phyloP scores from a whole-genome alignment of 2,888 invertebrate genomes.

The Protula sp. region DNA sequence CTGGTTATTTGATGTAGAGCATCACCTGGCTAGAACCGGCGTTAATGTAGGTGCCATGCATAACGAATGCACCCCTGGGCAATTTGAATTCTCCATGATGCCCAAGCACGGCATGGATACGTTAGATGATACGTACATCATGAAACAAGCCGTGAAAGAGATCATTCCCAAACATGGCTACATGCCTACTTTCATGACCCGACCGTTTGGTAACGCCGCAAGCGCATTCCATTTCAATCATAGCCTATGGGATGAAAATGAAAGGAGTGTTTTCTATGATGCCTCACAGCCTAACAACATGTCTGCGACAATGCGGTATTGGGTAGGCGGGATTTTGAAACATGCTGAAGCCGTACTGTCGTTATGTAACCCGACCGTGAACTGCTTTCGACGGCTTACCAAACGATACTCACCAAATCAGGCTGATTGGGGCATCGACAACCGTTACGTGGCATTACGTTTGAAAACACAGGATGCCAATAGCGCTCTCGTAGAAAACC shows the following conservation, averaged over 20 bases:
- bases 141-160: slow-evolving; percentile 22
- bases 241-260: slow-evolving; percentile 17
- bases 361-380: slow-evolving; percentile 24
- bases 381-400: slow-evolving; percentile 24
- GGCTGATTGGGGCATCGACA: slow-evolving; percentile 23
- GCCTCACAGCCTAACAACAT: slow-evolving; percentile 2
- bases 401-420: slow-evolving; percentile 9
- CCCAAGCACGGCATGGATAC: not conserved
- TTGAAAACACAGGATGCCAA: slow-evolving; percentile 6
- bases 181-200: slow-evolving; percentile 23
- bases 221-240: slow-evolving; percentile 24
- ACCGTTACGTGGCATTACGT: slow-evolving; percentile 13
- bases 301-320: slow-evolving; percentile 15
- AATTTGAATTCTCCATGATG: not conserved
- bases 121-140: not conserved
- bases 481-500: slow-evolving; percentile 20
- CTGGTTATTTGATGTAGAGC: too few species aligned
- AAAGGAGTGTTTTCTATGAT: slow-evolving; percentile 15
- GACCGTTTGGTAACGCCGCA: slow-evolving; percentile 1
- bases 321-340: slow-evolving; percentile 22
- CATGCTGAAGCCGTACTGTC: slow-evolving; percentile 22
- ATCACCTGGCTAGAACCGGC: too few species aligned
- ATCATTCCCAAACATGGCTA: slow-evolving; percentile 3
- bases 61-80: not conserved
- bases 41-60: not conserved